phyloP scores from a whole-genome alignment of 30 jellyfish, hydroid and myxozoan genomes.

The Haliclystus octoradiatus region DNA sequence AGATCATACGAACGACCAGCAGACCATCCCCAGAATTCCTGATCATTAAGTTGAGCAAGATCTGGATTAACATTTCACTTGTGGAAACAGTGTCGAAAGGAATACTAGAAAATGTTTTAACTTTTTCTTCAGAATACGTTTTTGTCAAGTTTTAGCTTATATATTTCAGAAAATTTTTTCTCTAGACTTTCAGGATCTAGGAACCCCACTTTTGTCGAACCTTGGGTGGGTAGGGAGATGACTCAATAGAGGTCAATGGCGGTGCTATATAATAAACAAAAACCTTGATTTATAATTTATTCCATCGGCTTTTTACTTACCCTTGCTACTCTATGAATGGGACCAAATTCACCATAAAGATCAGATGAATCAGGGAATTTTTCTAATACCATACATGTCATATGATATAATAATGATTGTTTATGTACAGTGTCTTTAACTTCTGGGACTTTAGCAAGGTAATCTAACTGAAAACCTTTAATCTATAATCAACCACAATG shows the following conservation, averaged over 20 bases:
- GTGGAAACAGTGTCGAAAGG: too few relatives aligned
- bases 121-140: too few relatives aligned
- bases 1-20: too few relatives aligned
- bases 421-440: constrained; percentile 98
- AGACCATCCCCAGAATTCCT: too few relatives aligned
- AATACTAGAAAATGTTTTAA: too few relatives aligned
- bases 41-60: too few relatives aligned
- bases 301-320: constrained; percentile 25
- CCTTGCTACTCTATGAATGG: constrained; percentile 94
- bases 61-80: too few relatives aligned
- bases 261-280: not conserved
- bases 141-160: too few relatives aligned
- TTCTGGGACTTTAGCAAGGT: constrained; percentile 94
- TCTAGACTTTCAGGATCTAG: too few relatives aligned
- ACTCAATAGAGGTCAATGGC: not conserved
- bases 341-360: constrained; percentile 94
- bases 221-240: too few relatives aligned
- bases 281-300: not conserved
- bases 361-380: constrained; percentile 93
- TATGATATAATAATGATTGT: constrained; percentile 80
- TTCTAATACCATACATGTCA: constrained; percentile 85
- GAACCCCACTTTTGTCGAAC: too few relatives aligned
- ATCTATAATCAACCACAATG: constrained; percentile 45
- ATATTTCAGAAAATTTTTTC: too few relatives aligned
- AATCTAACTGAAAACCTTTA: constrained; percentile 80